Evolutionary conservation across 2,888 invertebrate genomes (phyloP), one percentile per base, ranked within the genome.

Genomic region (Eumerus sabulonum): DNA sequence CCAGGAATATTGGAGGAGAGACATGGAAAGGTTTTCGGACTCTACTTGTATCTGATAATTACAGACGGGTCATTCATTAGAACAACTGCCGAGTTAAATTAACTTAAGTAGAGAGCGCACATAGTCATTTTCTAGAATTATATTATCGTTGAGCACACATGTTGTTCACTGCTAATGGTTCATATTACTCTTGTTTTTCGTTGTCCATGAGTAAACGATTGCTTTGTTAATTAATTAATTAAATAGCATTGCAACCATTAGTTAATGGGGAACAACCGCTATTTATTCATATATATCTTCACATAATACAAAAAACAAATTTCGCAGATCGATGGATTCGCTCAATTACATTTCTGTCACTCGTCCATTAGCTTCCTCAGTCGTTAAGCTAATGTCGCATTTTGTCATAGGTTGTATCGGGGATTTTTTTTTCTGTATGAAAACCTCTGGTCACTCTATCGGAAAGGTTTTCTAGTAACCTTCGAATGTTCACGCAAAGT

Each of bases 401-500:
- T 17, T 19, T 51, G 50, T n/a, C n/a, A n/a, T 76, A 72, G 76
- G 76, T 77, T 72, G 67, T 47, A 42, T 11, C 13, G 36, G 47
- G 60, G n/a, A n/a, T n/a, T 40, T 70, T 54, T 48, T 70, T 27
- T 27, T 27, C 2, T 27, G 66, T 53, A 38, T n/a, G 57, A 67
- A 62, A 36, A 13, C 44, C 44, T 56, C 50, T 62, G 44, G 38
- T 51, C 17, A 19, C 14, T 11, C 35, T 44, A 44, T 47, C 66
- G 47, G 56, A 48, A 68, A 76, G 63, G 68, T 63, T 57, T 63
- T 18, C 14, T 36, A 9, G 53, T 59, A 67, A 27, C 67, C 77
- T 73, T 77, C 73, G 63, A 12, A 36, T 45, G 9, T 40, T 14
- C 19, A 1, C 9, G 17, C 19, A 71, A 60, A 70, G 47, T 14